Conservation (phyloP, 1,140 invertebrate genomes). For the Pachyrhynchus sulphureomaculatus region DNA sequence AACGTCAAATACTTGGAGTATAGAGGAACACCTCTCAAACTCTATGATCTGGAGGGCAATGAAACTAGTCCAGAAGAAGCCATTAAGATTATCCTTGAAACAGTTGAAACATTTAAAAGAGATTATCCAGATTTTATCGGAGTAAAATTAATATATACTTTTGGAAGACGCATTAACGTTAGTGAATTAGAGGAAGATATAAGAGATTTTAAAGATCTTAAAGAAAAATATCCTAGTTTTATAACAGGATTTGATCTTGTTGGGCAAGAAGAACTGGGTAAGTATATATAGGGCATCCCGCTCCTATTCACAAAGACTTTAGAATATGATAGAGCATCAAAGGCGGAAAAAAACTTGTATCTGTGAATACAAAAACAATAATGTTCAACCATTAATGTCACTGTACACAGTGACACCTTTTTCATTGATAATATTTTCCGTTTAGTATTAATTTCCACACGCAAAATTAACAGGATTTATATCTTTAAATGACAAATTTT, state of each 20-base stretch:
- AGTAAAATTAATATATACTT: conserved; percentile 64
- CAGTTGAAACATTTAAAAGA: conserved; percentile 54
- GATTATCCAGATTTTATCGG: conserved; percentile 65
- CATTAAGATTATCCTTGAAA: conserved; percentile 53
- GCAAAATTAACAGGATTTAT: too few relatives aligned
- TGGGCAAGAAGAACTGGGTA: conserved; percentile 70
- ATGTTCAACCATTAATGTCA: too few relatives aligned
- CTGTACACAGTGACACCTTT: too few relatives aligned
- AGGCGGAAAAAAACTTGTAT: too few relatives aligned
- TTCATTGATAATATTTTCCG: too few relatives aligned
- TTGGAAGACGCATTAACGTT: conserved; percentile 48
- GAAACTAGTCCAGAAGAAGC: conserved; percentile 47
- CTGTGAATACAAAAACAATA: too few relatives aligned
- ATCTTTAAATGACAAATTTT: too few relatives aligned
- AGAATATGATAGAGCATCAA: too few relatives aligned
- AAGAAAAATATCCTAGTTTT: conserved; percentile 57
- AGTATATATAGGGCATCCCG: too few relatives aligned
- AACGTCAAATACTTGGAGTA: conserved; percentile 81
- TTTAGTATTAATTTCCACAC: too few relatives aligned
- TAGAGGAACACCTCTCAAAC: conserved; percentile 53
- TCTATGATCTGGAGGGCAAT: conserved; percentile 57
- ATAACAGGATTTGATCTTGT: conserved; percentile 75
- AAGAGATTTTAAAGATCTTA: conserved; percentile 45
- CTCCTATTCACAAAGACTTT: too few relatives aligned
- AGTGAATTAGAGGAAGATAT: conserved; percentile 42